A percentile compares a stretch with the other conserved stretches of the same genome.
phyloP scores from a whole-genome alignment of 2,797 vertebrate genomes.

The Podarcis lilfordi region DNA sequence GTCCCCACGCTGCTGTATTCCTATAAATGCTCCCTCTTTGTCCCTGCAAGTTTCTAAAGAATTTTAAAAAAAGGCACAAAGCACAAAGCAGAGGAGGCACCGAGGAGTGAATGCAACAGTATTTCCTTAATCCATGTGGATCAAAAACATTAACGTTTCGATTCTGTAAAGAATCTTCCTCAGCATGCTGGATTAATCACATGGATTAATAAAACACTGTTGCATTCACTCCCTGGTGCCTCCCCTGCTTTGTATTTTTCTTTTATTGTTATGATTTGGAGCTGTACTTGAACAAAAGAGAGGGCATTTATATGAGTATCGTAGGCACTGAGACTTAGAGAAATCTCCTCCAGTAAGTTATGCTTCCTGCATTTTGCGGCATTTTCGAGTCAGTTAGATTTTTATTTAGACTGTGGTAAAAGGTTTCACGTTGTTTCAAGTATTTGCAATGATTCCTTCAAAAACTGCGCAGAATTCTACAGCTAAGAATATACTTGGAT shows the following conservation, averaged over 20 bases:
- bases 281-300: conserved; percentile 69
- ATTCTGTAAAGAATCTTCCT: conserved; percentile 78
- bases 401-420: not conserved
- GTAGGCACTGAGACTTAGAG: conserved; percentile 55
- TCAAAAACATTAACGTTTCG: conserved; percentile 74
- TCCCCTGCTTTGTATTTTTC: conserved; percentile 70
- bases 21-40: conserved; percentile 75
- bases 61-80: conserved; percentile 58
- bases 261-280: conserved; percentile 68
- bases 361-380: conserved; percentile 52
- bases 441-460: conserved; percentile 46
- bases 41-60: conserved; percentile 72
- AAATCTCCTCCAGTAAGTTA: conserved; percentile 49
- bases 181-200: conserved; percentile 81
- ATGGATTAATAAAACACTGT: conserved; percentile 79
- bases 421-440: not conserved
- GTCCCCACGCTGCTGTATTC: conserved; percentile 63
- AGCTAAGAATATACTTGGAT: conserved; percentile 15
- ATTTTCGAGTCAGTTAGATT: conserved; percentile 24
- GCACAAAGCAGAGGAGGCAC: conserved; percentile 74
- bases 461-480: accelerated
- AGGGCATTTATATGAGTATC: conserved; percentile 59
- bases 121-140: conserved; percentile 78
- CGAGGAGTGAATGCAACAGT: conserved; percentile 71
- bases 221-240: conserved; percentile 70